Percentiles rank a stretch among this genome's conserved stretches.
Conservation (phyloP, 2,113 vertebrate genomes). For the Poicephalus gulielmi region DNA sequence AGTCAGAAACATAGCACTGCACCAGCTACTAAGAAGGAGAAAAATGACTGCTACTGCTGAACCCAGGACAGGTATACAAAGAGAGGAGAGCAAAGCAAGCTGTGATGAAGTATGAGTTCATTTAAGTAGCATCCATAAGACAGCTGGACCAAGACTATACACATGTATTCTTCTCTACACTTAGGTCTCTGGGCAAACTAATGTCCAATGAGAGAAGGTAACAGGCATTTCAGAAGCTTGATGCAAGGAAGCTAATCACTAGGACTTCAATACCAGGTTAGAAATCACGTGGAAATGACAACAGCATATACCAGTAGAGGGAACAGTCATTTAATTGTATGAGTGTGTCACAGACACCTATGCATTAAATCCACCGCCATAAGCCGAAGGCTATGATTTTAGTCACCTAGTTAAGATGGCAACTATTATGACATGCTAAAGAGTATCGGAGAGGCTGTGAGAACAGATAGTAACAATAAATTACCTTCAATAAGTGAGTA, state of each 20-base stretch:
- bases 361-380: rapidly evolving
- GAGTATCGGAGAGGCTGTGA: background rate
- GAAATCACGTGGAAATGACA: background rate
- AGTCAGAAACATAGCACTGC: too few species aligned
- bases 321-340: background rate
- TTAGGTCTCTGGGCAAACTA: background rate
- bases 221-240: background rate
- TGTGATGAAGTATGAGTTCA: background rate
- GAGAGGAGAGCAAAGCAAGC: background rate
- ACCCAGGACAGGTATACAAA: background rate
- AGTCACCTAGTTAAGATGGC: background rate
- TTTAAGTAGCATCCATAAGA: background rate
- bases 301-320: background rate
- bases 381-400: background rate
- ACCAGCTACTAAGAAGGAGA: too few species aligned
- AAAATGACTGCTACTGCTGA: too few species aligned
- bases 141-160: background rate
- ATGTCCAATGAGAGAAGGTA: background rate
- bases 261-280: background rate
- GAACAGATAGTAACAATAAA: background rate
- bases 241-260: background rate
- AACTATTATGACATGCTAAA: rapidly evolving
- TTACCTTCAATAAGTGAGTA: too few species aligned
- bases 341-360: background rate
- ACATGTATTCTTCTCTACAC: rapidly evolving